Evolutionary conservation across 1,140 invertebrate genomes (phyloP).

Genomic region (Hylaeus volcanicus): DNA sequence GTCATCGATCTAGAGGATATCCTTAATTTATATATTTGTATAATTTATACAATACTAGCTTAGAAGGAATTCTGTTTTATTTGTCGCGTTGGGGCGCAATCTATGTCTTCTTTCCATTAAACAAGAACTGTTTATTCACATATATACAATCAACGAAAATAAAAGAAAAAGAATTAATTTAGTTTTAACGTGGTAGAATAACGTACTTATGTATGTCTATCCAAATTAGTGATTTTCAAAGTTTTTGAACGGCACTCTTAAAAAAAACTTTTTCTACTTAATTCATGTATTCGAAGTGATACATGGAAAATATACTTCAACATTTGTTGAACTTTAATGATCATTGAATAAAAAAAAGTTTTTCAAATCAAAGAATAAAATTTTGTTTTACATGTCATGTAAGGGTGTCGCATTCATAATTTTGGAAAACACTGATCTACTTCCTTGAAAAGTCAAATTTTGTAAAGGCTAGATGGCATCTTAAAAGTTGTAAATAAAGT

Average conservation of each 20-base stretch:
- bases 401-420: too few relatives aligned
- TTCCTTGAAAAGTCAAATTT: not conserved
- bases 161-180: not conserved
- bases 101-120: not conserved
- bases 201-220: not conserved
- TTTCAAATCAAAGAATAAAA: too few relatives aligned
- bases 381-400: too few relatives aligned
- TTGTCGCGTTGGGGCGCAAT: not conserved
- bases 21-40: slow-evolving; percentile 18
- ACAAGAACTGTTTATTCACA: not conserved
- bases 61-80: slow-evolving; percentile 1
- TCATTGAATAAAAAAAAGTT: too few relatives aligned
- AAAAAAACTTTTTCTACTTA: too few relatives aligned
- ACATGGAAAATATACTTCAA: too few relatives aligned
- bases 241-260: too few relatives aligned
- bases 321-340: too few relatives aligned
- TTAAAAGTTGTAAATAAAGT: slow-evolving; percentile 28
- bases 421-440: too few relatives aligned
- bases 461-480: slow-evolving; percentile 17
- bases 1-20: not conserved
- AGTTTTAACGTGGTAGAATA: not conserved
- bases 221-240: not conserved
- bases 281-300: too few relatives aligned
- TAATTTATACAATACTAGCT: slow-evolving; percentile 3
- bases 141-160: not conserved